A percentile compares a stretch with the other conserved stretches of the same genome.
phyloP scores from a whole-genome alignment of 2,797 vertebrate genomes.

The Hapalemur alaotrensis region DNA sequence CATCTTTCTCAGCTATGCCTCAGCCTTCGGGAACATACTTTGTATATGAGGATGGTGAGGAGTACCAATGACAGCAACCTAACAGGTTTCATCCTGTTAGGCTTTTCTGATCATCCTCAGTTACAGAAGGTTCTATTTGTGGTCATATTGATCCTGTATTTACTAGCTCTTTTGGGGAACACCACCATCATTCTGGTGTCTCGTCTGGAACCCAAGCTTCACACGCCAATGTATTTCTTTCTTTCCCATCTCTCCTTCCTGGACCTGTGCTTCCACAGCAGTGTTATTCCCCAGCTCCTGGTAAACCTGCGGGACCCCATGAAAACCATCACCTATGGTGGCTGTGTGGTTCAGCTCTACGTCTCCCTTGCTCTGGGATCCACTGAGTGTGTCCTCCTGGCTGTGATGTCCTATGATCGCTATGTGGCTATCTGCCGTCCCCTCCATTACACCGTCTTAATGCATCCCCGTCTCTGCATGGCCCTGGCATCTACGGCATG shows the following conservation, averaged over 20 bases:
- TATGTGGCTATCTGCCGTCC: constrained; percentile 39
- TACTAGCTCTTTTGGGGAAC: constrained; percentile 26
- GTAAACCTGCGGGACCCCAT: not conserved
- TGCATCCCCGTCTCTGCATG: constrained; percentile 12
- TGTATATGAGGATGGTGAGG: not conserved
- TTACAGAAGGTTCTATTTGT: not conserved
- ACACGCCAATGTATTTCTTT: not conserved
- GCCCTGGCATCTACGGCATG: not conserved
- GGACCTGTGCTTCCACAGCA: constrained; percentile 16
- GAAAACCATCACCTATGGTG: not conserved
- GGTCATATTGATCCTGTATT: not conserved
- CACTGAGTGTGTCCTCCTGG: constrained; percentile 58
- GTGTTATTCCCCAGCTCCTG: not conserved
- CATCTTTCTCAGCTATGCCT: not conserved
- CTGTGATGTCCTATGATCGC: constrained; percentile 63
- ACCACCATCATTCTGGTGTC: not conserved
- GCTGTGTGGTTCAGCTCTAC: constrained; percentile 44
- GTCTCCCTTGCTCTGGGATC: constrained; percentile 41
- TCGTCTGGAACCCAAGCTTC: not conserved
- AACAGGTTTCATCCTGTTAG: not conserved
- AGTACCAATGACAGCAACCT: not conserved
- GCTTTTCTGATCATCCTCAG: constrained; percentile 31
- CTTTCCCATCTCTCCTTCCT: constrained; percentile 24
- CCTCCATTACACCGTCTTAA: not conserved
- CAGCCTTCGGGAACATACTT: not conserved